phyloP scores from a whole-genome alignment of 2,888 invertebrate species.

The Griposia aprilina region DNA sequence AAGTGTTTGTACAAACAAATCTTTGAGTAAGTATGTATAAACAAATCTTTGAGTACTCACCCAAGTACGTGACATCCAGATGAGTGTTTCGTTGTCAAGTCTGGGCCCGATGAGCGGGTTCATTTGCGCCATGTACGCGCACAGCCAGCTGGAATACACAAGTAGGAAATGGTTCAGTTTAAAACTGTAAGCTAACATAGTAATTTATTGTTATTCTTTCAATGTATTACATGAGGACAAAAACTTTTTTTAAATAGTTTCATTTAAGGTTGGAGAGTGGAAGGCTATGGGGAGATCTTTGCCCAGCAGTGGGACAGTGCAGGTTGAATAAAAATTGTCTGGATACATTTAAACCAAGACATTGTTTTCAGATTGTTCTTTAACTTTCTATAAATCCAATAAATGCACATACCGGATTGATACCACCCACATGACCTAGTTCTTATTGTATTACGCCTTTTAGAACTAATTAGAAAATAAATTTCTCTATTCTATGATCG shows the following conservation, averaged over 20 bases:
- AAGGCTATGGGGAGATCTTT: not conserved
- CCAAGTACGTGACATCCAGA: constrained; percentile 95
- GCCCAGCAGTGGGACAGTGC: too few relatives aligned
- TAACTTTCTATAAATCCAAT: not conserved
- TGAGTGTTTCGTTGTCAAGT: constrained; percentile 92
- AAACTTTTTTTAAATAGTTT: not conserved
- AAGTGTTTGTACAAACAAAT: too few relatives aligned
- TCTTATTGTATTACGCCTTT: not conserved
- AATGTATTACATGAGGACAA: not conserved
- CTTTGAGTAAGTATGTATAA: not conserved
- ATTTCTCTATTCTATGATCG: not conserved
- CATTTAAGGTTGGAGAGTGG: not conserved
- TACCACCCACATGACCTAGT: not conserved
- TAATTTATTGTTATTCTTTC: not conserved
- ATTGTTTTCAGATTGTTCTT: not conserved
- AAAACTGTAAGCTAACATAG: not conserved
- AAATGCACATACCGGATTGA: not conserved
- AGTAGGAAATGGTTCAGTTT: constrained; percentile 70
- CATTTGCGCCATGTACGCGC: constrained; percentile 98
- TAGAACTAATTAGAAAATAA: not conserved
- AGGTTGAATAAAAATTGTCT: too few relatives aligned
- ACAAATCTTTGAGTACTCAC: constrained; percentile 82
- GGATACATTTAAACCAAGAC: not conserved
- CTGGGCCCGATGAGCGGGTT: constrained; percentile 97
- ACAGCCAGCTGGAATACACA: constrained; percentile 95